Conservation (phyloP, 1,140 invertebrate genomes). For the Solen grandis region DNA sequence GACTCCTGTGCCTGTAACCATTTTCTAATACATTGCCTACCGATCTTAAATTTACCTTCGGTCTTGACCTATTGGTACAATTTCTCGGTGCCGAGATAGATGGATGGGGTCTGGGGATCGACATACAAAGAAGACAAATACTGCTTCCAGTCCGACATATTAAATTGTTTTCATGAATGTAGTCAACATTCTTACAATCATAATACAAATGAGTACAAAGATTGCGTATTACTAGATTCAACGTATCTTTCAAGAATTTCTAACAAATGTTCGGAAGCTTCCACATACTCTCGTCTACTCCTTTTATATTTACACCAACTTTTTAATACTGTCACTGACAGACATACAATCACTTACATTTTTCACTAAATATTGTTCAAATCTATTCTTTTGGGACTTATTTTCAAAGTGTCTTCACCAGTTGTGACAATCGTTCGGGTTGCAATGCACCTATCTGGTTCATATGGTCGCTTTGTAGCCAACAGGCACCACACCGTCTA, state of each 20-base stretch:
- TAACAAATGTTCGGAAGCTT: too few species aligned
- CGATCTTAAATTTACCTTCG: too few species aligned
- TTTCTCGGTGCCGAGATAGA: conserved; percentile 4
- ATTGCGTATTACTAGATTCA: too few species aligned
- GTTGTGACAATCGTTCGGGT: conserved; percentile 3
- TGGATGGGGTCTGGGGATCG: background rate
- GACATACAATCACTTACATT: background rate
- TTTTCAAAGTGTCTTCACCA: too few species aligned
- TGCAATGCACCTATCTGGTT: background rate
- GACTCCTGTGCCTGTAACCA: conserved; percentile 32
- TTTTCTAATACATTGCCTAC: conserved; percentile 34
- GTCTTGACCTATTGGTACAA: conserved; percentile 12
- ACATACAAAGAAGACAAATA: conserved; percentile 35
- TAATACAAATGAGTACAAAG: background rate
- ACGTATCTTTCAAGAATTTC: too few species aligned
- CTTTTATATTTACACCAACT: background rate
- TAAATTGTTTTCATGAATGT: background rate
- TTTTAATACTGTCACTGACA: background rate
- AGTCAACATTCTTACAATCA: conserved; percentile 14
- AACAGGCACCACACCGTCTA: too few species aligned
- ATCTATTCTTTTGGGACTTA: too few species aligned
- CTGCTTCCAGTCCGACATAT: conserved; percentile 25
- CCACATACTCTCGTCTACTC: too few species aligned
- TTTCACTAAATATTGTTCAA: background rate
- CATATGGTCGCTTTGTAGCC: too few species aligned